Percentiles rank a stretch among this genome's conserved stretches.
Evolutionary conservation across 2,888 invertebrate species (phyloP).

Genomic region (Mythimna loreyi): DNA sequence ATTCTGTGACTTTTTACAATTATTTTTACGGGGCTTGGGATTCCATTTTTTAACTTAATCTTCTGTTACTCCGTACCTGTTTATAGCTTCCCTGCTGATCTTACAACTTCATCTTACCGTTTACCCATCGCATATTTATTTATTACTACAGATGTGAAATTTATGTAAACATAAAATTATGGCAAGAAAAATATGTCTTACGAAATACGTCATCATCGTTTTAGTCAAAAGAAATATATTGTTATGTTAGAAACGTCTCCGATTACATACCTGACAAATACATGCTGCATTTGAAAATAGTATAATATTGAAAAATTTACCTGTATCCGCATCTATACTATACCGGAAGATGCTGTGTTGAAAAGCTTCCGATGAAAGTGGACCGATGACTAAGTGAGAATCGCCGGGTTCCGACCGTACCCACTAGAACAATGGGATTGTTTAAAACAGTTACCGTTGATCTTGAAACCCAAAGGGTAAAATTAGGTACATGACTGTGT

Average conservation of each 20-base stretch:
- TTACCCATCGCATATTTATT: conserved; percentile 60
- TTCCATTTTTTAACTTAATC: conserved; percentile 24
- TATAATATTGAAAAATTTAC: not conserved
- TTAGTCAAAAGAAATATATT: conserved; percentile 29
- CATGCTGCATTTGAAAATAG: not conserved
- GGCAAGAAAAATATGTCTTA: conserved; percentile 44
- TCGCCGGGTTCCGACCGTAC: too few species aligned
- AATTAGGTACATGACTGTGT: too few species aligned
- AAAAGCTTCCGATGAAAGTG: too few species aligned
- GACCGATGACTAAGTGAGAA: too few species aligned
- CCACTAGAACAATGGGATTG: too few species aligned
- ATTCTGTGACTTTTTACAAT: too few species aligned
- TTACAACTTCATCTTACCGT: conserved; percentile 67
- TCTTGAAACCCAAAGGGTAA: too few species aligned
- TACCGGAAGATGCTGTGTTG: not conserved
- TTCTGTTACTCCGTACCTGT: conserved; percentile 43
- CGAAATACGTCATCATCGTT: conserved; percentile 37
- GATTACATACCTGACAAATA: not conserved
- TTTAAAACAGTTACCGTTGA: too few species aligned
- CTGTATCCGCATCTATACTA: not conserved
- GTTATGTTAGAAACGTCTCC: not conserved
- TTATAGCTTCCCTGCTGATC: conserved; percentile 67
- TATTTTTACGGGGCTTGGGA: too few species aligned
- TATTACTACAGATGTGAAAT: conserved; percentile 62
- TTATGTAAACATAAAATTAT: conserved; percentile 65